These are phyloP conservation scores for Proteles cristata DNA, from an alignment of 2,113 vertebrate species.

Conservation along the genomic window DNA sequence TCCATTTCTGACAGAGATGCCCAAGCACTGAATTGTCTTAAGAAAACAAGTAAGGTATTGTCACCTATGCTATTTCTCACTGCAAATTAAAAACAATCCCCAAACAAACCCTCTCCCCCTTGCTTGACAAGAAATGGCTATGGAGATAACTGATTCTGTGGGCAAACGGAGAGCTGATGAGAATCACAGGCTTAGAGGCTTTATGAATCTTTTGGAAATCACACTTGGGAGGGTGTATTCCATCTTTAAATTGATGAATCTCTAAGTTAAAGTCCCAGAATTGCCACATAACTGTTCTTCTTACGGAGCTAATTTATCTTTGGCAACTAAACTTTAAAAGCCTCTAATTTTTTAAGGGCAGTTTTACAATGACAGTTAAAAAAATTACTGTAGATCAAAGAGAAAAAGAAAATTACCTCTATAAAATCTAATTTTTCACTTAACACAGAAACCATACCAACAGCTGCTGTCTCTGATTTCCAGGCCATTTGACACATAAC, in stretches of 20 bases:
- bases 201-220: slow-evolving; percentile 10
- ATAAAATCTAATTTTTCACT: slow-evolving; percentile 69
- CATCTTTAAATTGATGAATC: slow-evolving; percentile 6
- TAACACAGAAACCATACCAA: slow-evolving; percentile 67
- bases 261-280: not conserved
- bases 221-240: not conserved
- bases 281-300: slow-evolving; percentile 10
- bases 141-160: not conserved
- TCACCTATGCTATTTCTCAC: slow-evolving; percentile 69
- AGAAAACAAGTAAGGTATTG: slow-evolving; percentile 82
- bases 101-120: slow-evolving; percentile 32
- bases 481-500: slow-evolving; percentile 77
- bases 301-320: slow-evolving; percentile 74
- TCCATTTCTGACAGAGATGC: slow-evolving; percentile 84
- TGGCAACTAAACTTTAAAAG: slow-evolving; percentile 79
- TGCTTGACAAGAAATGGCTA: not conserved
- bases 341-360: slow-evolving; percentile 58
- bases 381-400: slow-evolving; percentile 66
- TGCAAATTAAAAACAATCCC: slow-evolving; percentile 58
- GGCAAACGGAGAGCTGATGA: not conserved
- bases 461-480: slow-evolving; percentile 64
- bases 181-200: not conserved
- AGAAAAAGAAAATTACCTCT: slow-evolving; percentile 47
- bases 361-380: slow-evolving; percentile 45
- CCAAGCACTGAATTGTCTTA: slow-evolving; percentile 80